Conservation (phyloP, 2,797 vertebrate species). For the Eptatretus atami region DNA sequence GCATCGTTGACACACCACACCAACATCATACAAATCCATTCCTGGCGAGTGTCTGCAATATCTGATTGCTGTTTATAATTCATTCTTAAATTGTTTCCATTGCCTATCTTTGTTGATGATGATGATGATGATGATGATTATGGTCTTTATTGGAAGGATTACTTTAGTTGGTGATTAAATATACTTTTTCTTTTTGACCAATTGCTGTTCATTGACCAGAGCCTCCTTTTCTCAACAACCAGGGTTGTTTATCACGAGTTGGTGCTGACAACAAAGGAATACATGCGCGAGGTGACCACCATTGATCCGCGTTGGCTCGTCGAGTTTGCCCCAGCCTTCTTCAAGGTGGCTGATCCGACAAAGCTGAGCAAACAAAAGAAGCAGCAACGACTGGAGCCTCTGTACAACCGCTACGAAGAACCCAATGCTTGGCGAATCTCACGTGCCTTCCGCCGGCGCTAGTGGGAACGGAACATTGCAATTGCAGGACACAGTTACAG, state of each 20-base stretch:
- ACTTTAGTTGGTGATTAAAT: too few relatives aligned
- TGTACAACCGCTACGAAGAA: slow-evolving; percentile 91
- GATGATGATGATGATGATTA: too few relatives aligned
- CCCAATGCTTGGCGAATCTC: slow-evolving; percentile 96
- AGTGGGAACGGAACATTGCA: slow-evolving; percentile 7
- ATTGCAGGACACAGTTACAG: too few relatives aligned
- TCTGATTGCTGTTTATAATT: too few relatives aligned
- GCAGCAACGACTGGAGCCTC: slow-evolving; percentile 63
- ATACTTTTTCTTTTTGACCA: neutral
- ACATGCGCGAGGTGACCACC: slow-evolving; percentile 92
- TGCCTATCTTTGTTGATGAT: too few relatives aligned
- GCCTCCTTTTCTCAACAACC: neutral
- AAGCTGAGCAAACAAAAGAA: slow-evolving; percentile 98
- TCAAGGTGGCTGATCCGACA: slow-evolving; percentile 89
- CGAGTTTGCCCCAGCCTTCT: slow-evolving; percentile 80
- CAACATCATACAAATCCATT: too few relatives aligned
- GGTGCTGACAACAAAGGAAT: slow-evolving; percentile 89
- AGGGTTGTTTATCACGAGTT: slow-evolving; percentile 96
- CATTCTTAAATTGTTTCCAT: too few relatives aligned
- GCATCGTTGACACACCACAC: too few relatives aligned
- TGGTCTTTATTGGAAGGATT: too few relatives aligned
- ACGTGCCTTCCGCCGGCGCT: slow-evolving; percentile 62
- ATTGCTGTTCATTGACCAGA: neutral
- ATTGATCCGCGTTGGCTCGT: slow-evolving; percentile 93
- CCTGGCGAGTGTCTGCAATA: too few relatives aligned